phyloP scores from a whole-genome alignment of 2,888 invertebrate species.

The Apamea crenata region DNA sequence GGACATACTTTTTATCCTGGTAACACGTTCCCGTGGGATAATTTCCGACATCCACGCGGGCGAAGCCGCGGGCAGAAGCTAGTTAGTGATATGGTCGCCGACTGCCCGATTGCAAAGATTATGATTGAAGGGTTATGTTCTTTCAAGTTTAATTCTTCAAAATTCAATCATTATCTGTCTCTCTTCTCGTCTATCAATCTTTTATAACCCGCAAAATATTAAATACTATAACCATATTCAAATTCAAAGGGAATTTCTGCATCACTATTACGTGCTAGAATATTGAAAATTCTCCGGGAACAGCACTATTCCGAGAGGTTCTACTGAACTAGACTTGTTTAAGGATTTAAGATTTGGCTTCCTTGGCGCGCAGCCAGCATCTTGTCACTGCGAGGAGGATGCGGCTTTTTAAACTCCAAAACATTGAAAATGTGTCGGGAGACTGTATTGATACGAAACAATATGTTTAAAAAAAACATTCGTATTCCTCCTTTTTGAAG shows the following conservation, averaged over 20 bases:
- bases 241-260: constrained; percentile 21
- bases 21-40: no score
- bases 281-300: constrained; percentile 44
- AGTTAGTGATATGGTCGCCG: not conserved
- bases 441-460: constrained; percentile 13
- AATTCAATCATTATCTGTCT: not conserved
- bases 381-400: constrained; percentile 45
- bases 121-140: not conserved
- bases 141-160: not conserved
- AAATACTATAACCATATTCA: constrained; percentile 12
- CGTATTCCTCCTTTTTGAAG: not conserved
- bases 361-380: constrained; percentile 49
- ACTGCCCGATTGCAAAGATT: not conserved
- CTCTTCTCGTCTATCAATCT: not conserved
- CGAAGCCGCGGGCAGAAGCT: no score
- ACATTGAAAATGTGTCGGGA: constrained; percentile 33
- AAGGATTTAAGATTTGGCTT: constrained; percentile 61
- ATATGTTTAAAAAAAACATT: not conserved
- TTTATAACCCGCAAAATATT: not conserved
- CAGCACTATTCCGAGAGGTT: constrained; percentile 49
- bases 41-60: no score
- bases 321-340: constrained; percentile 57
- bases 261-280: constrained; percentile 22
- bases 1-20: no score
- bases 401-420: constrained; percentile 52